Evolutionary conservation across 1,140 invertebrate species (phyloP), one percentile per base, ranked within the genome.

Genomic region (Drosophila neocordata): DNA sequence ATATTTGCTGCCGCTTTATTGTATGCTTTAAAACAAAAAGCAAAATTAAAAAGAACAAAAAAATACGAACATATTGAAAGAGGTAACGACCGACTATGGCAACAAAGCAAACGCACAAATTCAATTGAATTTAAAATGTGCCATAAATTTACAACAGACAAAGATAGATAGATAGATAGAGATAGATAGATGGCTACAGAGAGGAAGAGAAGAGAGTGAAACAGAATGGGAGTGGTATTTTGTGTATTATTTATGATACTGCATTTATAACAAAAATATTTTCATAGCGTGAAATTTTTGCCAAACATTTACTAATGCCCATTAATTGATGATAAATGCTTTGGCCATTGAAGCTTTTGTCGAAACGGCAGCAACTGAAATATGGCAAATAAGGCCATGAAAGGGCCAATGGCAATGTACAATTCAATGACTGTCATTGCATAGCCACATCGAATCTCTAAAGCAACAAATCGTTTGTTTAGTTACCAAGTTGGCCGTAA

Each of bases 71-170:
- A 31, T 8, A 48, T 48, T 48, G 41, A 48, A 3, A 27, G n/a
- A 44, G 31, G 52, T 44, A 55, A 48, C 20, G 9, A 8, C 35
- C 24, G 37, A n/a, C n/a, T n/a, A n/a, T n/a, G n/a, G 11, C 65
- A 68, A 57, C 73, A 65, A 75, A 65, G 53, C n/a, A 59, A 53
- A 62, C 31, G 48, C 65, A 62, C 52, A 65, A 67, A 35, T 78
- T 82, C 62, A 82, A 82, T 87, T 87, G 83, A 82, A 87, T 79
- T 80, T 70, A 75, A 87, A 79, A 65, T 68, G 38, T 52, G 68
- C 71, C 58, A 87, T 87, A 82, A 84, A 87, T 87, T 77, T 38
- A 63, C 31, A 37, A 65, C 66, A 48, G 41, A 48, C 41, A 48
- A 48, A 48, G 41, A 48, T 11, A 48, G 41, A 48, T 48, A 48